Evolutionary conservation across 2,888 invertebrate species (phyloP).

Genomic region (Eudasyphora cyanicolor): DNA sequence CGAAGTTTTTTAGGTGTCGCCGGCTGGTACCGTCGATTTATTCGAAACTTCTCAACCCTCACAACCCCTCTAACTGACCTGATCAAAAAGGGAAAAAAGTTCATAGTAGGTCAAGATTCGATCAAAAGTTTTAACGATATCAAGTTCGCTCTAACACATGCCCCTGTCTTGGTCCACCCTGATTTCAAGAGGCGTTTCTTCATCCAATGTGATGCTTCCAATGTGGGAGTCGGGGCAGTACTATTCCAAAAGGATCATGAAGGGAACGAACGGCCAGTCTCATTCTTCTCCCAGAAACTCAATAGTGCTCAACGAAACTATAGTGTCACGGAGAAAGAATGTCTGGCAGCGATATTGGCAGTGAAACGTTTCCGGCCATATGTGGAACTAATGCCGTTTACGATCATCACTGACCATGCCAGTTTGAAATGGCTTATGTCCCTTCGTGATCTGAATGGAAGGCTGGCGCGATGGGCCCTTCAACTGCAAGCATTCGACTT

Average conservation of each 20-base stretch:
- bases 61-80: slow-evolving; percentile 35
- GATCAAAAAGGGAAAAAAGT: slow-evolving; percentile 28
- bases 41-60: slow-evolving; percentile 16
- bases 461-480: slow-evolving; percentile 4
- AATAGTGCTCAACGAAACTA: slow-evolving; percentile 55
- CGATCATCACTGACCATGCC: too few species aligned
- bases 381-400: too few species aligned
- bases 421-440: too few species aligned
- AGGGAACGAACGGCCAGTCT: slow-evolving; percentile 38
- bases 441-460: slow-evolving; percentile 5
- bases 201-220: too few species aligned
- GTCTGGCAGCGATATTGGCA: too few species aligned
- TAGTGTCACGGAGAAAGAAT: too few species aligned
- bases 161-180: slow-evolving; percentile 50
- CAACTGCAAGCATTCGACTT: slow-evolving; percentile 18
- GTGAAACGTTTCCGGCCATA: too few species aligned
- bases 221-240: too few species aligned
- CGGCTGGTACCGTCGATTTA: slow-evolving; percentile 54
- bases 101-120: slow-evolving; percentile 40
- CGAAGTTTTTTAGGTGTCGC: slow-evolving; percentile 41
- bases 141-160: slow-evolving; percentile 46
- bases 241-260: slow-evolving; percentile 61
- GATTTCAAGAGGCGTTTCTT: slow-evolving; percentile 56
- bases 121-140: slow-evolving; percentile 21
- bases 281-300: slow-evolving; percentile 53